Evolutionary conservation across 1,140 invertebrate species (phyloP), one percentile per base, ranked within the genome.

Genomic region (Habropoda laboriosa): DNA sequence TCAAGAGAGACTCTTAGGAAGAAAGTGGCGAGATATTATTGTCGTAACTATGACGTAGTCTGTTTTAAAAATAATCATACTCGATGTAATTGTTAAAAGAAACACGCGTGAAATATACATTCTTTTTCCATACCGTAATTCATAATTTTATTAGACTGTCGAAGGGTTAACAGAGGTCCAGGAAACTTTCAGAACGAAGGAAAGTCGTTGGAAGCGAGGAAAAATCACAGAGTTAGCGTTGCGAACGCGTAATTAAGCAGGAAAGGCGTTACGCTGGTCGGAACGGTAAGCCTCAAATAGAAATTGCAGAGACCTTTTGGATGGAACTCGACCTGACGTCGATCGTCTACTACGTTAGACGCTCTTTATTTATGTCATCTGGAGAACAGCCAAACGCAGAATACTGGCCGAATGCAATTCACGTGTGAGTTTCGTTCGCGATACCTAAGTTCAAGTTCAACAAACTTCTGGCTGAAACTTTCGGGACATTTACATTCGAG

Each of bases 391-490:
- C 88, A 89, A 71, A 55, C 40, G 57, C 61, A 83, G 45, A n/a
- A 35, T 77, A 68, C 16, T 51, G 32, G n/a, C 30, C 55, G 30
- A 24, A 30, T 40, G 24, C 47, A 30, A 79, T 73, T 49, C 58
- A 72, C 60, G 70, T 55, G 58, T 55, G 13, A 21, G 16, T 67
- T 67, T 70, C 32, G 51, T 53, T 78, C 63, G 45, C 45, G 10
- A 66, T 24, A 10, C n/a, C 63, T 61, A 85, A 86, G 88, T 90
- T 89, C 89, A 90, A 90, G 89, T 90, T 90, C 87, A 83, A 85
- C 60, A 87, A 89, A 89, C 87, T 81, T 51, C 6, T n/a, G 18
- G 10, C 0, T 6, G 8, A 40, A 75, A 3, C 49, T 8, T 77
- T 83, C 4, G 21, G 2, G 66, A n/a, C n/a, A 70, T 66, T 57